Evolutionary conservation across 2,797 vertebrate species (phyloP), one percentile per base, ranked within the genome.

Genomic region (Leptoclinus maculatus): DNA sequence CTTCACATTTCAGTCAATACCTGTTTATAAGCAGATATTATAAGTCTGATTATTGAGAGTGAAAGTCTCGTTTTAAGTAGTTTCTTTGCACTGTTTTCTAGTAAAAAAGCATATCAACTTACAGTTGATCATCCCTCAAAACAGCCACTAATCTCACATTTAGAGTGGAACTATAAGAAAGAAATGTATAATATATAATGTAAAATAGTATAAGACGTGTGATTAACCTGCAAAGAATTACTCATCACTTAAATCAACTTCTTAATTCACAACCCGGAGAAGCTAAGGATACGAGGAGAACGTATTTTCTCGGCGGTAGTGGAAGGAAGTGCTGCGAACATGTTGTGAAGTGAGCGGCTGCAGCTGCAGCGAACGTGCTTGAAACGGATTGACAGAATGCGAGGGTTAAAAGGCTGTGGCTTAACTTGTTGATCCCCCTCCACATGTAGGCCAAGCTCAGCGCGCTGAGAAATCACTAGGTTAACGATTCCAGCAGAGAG

Each of bases 401-500:
- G 63, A 84, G 83, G 88, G 92, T 93, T 92, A 89, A 94, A 91
- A 92, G 82, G 84, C 91, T 87, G 75, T 23, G 82, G 90, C 90
- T 94, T 93, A 94, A 93, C 89, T 90, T 87, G 90, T 79, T 91
- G 88, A 93, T 92, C 91, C 90, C 91, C 90, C 79, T 84, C 88
- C 91, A 92, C 92, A 94, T 94, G 93, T 91, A 91, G 90, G 91
- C 74, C 82, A 85, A 77, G 76, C 84, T 56, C 57, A 38, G 59
- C 45, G 23, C 27, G 2, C 70, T 7, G 78, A 79, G 66, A 83
- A 83, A 78, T 70, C 73, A 69, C 72, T n/a, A n/a, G 62, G 70
- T 78, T 74, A 73, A 58, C 10, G 60, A 72, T 80, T 85, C 76
- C 11, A 81, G 69, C 9, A 2, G 51, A 14, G 51, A 62, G 56